Evolutionary conservation across 2,113 vertebrate species (phyloP), one percentile per base, ranked within the genome.

Genomic region (Argyrosomus japonicus): DNA sequence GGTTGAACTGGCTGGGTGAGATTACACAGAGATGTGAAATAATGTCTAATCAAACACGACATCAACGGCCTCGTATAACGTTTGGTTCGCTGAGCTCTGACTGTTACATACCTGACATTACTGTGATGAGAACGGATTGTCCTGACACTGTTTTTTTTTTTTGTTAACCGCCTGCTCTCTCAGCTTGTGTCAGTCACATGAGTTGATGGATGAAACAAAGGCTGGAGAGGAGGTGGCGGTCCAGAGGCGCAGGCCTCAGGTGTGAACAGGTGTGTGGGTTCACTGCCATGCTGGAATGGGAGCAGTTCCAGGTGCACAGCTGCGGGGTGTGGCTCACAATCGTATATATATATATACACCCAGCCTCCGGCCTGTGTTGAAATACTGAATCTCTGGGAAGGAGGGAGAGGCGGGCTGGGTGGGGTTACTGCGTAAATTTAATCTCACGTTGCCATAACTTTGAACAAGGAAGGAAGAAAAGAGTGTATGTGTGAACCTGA

Each of bases 231-330:
- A 79, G 88, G 79, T 88, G 88, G 86, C 27, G 54, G 87, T 80
- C 82, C 91, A 73, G 88, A 92, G 88, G 91, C 78, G 62, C 83
- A 79, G 87, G 90, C 89, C 89, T 92, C 85, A 93, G 93, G 95
- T 94, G 92, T 92, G 92, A 95, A 93, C 94, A 93, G 93, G 88
- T 94, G 94, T 93, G 90, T 83, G 81, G 95, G 95, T 95, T 96
- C 94, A 95, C 85, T 94, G 91, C 79, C 81, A 86, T 93, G 88
- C 87, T 83, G 94, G 94, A 95, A 95, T 95, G 95, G 87, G 91
- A 94, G 90, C 82, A 77, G 78, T 84, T 93, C 95, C 94, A 95
- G 94, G 94, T 94, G 94, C 92, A 94, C 93, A 94, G 94, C 94
- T 94, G 93, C 88, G 47, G 93, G 94, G 93, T 87, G 93, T 88